Evolutionary conservation across 2,113 vertebrate species (phyloP).

Genomic region (Thalassarche chlororhynchos): DNA sequence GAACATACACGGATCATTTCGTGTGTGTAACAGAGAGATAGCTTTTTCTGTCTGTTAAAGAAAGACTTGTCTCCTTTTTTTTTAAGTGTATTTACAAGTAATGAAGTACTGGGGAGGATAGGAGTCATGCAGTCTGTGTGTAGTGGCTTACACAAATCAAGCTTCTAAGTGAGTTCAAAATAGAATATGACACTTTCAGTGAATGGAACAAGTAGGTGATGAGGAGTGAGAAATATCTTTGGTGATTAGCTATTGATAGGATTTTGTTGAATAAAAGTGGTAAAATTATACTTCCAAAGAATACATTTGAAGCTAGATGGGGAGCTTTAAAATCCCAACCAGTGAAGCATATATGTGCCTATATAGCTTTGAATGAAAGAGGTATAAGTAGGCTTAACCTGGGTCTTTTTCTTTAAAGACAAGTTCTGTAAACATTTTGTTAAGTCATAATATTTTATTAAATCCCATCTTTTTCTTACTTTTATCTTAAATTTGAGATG

Average conservation of each 20-base stretch:
- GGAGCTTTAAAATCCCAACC: neutral
- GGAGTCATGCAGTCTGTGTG: neutral
- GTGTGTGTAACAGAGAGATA: neutral
- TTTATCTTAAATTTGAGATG: neutral
- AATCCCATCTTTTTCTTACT: neutral
- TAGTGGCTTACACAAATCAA: neutral
- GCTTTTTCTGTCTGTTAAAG: neutral
- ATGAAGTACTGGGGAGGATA: neutral
- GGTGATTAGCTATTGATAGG: neutral
- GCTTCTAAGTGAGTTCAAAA: neutral
- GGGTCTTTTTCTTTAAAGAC: neutral
- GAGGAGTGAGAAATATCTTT: neutral
- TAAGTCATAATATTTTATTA: neutral
- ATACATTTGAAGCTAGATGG: neutral
- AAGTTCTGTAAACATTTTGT: neutral
- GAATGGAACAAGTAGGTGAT: neutral
- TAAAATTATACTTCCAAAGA: neutral
- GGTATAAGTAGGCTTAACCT: neutral
- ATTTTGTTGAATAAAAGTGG: neutral
- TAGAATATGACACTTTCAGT: neutral
- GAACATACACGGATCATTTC: neutral
- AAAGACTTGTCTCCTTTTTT: neutral
- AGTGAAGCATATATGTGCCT: accelerated
- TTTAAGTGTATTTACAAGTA: neutral
- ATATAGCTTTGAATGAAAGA: neutral